phyloP scores from a whole-genome alignment of 2,797 vertebrate species.

The Tauraco hartlaubi region DNA sequence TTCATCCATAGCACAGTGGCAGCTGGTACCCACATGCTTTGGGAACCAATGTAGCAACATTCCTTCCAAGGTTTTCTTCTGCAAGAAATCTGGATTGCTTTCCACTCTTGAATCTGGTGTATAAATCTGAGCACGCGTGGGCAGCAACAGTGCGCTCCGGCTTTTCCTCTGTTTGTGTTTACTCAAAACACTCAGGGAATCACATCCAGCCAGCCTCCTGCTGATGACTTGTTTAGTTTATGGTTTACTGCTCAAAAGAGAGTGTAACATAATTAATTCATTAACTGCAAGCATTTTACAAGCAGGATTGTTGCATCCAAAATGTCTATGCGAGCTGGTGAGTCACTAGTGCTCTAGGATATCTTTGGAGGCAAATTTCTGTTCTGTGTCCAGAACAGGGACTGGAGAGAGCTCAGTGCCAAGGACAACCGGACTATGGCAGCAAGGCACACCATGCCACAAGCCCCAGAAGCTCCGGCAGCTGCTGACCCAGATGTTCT shows the following conservation, averaged over 20 bases:
- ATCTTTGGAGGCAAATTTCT: not conserved
- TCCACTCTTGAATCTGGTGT: not conserved
- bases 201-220: not conserved
- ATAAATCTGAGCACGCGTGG: not conserved
- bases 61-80: not conserved
- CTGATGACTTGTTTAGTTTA: not conserved
- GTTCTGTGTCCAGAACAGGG: not conserved
- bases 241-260: not conserved
- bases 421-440: not conserved
- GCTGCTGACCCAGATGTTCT: not conserved
- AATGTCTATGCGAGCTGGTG: not conserved
- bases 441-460: not conserved
- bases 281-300: not conserved
- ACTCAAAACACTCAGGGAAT: not conserved
- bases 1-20: not conserved
- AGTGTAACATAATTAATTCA: slow-evolving; percentile 21
- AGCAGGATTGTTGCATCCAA: not conserved
- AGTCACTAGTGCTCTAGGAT: not conserved
- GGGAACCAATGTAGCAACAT: not conserved
- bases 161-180: not conserved
- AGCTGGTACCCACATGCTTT: not conserved
- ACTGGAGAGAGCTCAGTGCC: not conserved
- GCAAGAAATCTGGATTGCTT: not conserved
- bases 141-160: not conserved
- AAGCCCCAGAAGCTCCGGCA: not conserved